Evolutionary conservation across 2,797 vertebrate genomes (phyloP), one percentile per base, ranked within the genome.

Genomic region (Anguilla megastoma): DNA sequence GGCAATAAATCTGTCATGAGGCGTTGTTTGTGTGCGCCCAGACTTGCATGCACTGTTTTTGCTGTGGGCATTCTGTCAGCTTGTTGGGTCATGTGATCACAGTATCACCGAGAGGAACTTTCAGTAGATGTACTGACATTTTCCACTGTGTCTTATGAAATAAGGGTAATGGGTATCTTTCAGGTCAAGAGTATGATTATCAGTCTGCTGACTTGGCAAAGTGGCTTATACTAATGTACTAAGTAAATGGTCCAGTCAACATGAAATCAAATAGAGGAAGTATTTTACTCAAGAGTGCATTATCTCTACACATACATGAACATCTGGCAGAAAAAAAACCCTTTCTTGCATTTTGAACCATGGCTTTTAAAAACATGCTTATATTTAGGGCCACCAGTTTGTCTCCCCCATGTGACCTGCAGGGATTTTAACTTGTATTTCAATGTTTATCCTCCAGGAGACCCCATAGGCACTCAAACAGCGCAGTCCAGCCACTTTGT

Each of bases 1-100:
- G 60, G 84, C 21, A 71, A 63, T 27, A 84, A 66, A 66, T 69
- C 16, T 80, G 71, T 84, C 63, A 69, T 80, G n/a, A 82, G 5
- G 80, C 33, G 33, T 66, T 63, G 10, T 76, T 14, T 56, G 54
- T 18, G 0, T 45, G 36, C 18, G 33, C 36, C 76, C 41, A 27
- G 36, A 58, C 58, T 60, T 58, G 54, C 54, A 52, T 8, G 14
- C 2, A 18, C 27, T 5, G 27, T 33, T 83, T 74, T 83, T 9
- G 41, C 54, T n/a, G 18, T 45, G 36, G 30, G 33, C 5, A 30
- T 84, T 56, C 24, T 27, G 24, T 84, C n/a, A 9, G 48, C 76
- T 87, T 36, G 14, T 8, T 83, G 27, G 18, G 30, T 87, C 52
- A 79, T 41, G 74, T 41, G 74, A 79, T 79, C 36, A 79, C 3